Base-by-base conservation (phyloP, 2,797 vertebrate species). In the Sebastiscus tertius region DNA sequence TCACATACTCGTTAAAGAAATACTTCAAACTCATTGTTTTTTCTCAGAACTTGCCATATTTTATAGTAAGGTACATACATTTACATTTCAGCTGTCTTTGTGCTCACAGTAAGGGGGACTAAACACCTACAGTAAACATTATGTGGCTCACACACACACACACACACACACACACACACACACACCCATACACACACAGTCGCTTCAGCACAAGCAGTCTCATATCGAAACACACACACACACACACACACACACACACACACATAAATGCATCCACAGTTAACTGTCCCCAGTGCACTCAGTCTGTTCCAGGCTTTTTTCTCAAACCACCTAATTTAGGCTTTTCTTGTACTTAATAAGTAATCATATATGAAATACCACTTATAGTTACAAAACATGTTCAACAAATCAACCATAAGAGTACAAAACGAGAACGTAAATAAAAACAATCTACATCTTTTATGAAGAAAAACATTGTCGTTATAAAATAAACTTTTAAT, bases 41-140 rank as follows among this genome's bases (percentile, higher is more conserved):
- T 94, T 91, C 46, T 92, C 82, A 91, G 92, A 95, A 93, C 86
- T 92, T 94, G 91, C 88, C 82, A 91, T 87, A 56, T 94, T 96
- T 96, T 95, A 95, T 96, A 94, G 84, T 94, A 94, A 94, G 89
- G 80, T 95, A 95, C 93, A 94, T 88, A 94, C 93, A 96, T 91
- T 89, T 93, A 95, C 92, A 95, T 92, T 91, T 92, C 88, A 90
- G 82, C 94, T 91, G 87, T 90, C 89, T 91, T 95, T 95, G 94
- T 96, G 95, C 95, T 96, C 94, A 95, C 91, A 93, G 92, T 94
- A 83, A 95, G 68, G 87, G 90, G 90, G 88, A 92, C 85, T 85
- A 90, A 91, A 93, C 91, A 93, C 81, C 75, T 66, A 92, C 81
- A 84, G 85, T 86, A 92, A 93, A 93, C 92, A 85, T 75, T 68